These are phyloP conservation scores for Mormyrus hasselquistii DNA, from an alignment of 2,797 vertebrate genomes.

Conservation along the genomic window DNA sequence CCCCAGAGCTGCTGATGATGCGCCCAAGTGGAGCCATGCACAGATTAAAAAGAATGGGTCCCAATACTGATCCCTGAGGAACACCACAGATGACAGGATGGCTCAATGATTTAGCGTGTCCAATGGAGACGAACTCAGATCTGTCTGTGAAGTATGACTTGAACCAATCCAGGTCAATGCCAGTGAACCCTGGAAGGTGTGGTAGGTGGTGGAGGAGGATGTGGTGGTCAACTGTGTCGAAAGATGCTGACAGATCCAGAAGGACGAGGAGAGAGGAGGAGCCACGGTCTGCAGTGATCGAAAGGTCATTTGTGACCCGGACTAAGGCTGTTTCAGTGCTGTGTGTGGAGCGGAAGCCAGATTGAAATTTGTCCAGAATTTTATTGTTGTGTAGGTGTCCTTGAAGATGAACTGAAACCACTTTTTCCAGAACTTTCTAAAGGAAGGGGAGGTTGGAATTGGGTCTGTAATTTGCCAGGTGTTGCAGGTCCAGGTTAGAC, in stretches of 20 bases:
- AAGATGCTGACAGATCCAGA: not conserved
- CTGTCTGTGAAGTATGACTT: not conserved
- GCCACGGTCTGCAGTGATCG: not conserved
- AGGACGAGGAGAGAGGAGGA: not conserved
- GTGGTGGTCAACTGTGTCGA: not conserved
- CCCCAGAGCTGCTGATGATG: not conserved
- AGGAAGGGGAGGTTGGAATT: not conserved
- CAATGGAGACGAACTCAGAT: not conserved
- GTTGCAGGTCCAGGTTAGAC: not conserved
- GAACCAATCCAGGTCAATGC: not conserved
- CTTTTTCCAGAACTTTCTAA: not conserved
- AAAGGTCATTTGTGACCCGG: not conserved
- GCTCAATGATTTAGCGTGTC: not conserved
- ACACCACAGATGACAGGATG: not conserved
- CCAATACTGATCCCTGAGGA: not conserved
- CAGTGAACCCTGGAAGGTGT: not conserved
- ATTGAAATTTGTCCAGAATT: not conserved
- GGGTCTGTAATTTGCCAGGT: not conserved
- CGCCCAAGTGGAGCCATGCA: not conserved
- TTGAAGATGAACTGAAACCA: not conserved
- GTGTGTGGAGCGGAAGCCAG: not conserved
- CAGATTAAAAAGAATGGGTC: not conserved
- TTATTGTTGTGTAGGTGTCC: not conserved
- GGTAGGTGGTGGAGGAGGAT: not conserved
- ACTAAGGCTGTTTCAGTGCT: not conserved